These are phyloP conservation scores for Epirrhoe alternata DNA, from an alignment of 2,888 invertebrate species.

Conservation along the genomic window DNA sequence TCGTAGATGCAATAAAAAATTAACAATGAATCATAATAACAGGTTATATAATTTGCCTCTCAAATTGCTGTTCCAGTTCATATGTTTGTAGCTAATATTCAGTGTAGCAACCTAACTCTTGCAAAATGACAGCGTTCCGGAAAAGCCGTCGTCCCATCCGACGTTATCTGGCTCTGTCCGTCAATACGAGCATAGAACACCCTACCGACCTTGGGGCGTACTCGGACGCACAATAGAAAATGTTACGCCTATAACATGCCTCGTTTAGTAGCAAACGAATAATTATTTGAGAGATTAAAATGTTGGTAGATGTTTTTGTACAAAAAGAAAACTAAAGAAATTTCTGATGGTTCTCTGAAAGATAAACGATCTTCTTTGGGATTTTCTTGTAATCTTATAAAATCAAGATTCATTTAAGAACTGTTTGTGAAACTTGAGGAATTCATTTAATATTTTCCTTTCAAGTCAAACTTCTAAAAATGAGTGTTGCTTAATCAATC, in stretches of 20 bases:
- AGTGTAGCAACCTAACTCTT: slow-evolving; percentile 2
- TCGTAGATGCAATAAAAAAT: slow-evolving; percentile 1
- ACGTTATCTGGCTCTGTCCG: slow-evolving; percentile 27
- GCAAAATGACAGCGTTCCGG: slow-evolving; percentile 25
- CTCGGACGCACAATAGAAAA: slow-evolving; percentile 24
- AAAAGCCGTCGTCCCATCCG: slow-evolving; percentile 30
- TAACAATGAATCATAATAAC: slow-evolving; percentile 25
- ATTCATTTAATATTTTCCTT: slow-evolving; percentile 7
- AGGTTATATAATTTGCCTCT: slow-evolving; percentile 15
- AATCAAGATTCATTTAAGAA: neutral
- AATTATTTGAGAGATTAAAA: neutral
- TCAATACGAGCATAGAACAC: slow-evolving; percentile 18
- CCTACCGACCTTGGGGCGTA: slow-evolving; percentile 28
- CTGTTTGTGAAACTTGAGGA: neutral
- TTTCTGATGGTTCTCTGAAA: neutral
- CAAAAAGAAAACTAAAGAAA: neutral
- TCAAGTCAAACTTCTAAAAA: slow-evolving; percentile 6
- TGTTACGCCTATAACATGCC: slow-evolving; percentile 23
- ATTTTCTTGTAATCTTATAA: neutral
- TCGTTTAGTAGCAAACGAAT: slow-evolving; percentile 7
- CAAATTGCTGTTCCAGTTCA: slow-evolving; percentile 6
- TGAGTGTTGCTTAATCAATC: slow-evolving; percentile 10
- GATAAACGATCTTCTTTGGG: neutral
- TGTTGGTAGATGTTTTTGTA: neutral
- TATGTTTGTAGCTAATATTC: neutral